Percentiles rank a stretch among this genome's conserved stretches.
phyloP scores from a whole-genome alignment of 2,113 vertebrate genomes.

The human region DNA sequence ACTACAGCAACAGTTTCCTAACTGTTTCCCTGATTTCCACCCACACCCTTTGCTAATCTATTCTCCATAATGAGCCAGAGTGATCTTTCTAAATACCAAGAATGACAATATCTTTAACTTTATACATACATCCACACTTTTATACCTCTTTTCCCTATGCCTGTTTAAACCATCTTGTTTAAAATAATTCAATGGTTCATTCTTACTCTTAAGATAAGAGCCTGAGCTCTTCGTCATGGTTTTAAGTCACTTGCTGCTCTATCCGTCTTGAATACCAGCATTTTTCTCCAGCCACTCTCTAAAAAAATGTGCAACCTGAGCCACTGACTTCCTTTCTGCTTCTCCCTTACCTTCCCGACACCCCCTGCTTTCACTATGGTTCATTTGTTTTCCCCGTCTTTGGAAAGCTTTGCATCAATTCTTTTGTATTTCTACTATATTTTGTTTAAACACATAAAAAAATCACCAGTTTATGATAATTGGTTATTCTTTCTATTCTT shows the following conservation, averaged over 20 bases:
- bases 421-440: background rate
- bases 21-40: background rate
- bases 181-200: background rate
- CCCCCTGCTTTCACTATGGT: rapidly evolving
- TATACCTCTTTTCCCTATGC: background rate
- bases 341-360: rapidly evolving
- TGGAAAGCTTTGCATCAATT: background rate
- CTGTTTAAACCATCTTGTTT: background rate
- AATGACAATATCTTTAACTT: background rate
- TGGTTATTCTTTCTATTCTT: background rate
- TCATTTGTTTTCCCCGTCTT: background rate
- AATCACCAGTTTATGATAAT: background rate
- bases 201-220: background rate
- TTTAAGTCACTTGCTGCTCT: background rate
- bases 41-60: background rate
- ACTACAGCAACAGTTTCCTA: background rate
- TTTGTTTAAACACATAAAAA: background rate
- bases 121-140: background rate
- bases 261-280: background rate
- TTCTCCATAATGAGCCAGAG: background rate
- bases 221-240: background rate
- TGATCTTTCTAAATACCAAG: background rate
- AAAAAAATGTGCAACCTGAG: background rate
- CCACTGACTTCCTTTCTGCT: background rate
- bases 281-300: background rate